A percentile compares a stretch with the other conserved stretches of the same genome.
Conservation (phyloP, 2,797 vertebrate genomes). For the Fistularia commersonii region DNA sequence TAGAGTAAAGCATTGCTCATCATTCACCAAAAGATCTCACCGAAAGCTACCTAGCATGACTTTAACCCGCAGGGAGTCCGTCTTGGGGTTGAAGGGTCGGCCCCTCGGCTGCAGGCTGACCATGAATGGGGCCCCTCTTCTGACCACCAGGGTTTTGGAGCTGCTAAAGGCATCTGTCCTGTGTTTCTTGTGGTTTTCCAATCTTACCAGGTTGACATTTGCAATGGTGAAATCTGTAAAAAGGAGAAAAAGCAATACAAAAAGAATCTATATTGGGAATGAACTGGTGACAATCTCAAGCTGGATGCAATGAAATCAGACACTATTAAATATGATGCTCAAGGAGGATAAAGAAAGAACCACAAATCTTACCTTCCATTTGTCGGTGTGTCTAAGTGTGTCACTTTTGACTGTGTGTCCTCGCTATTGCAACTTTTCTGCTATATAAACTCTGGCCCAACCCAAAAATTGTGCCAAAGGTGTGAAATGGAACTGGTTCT, state of each 20-base stretch:
- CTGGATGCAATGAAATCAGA: neutral
- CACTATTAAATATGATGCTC: neutral
- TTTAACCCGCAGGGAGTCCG: slow-evolving; percentile 55
- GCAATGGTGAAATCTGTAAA: slow-evolving; percentile 55
- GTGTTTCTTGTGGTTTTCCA: slow-evolving; percentile 61
- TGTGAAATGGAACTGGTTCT: no score
- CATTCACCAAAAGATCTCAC: no score
- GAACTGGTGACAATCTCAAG: neutral
- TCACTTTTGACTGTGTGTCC: neutral
- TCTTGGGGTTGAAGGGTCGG: slow-evolving; percentile 47
- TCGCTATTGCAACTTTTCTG: neutral
- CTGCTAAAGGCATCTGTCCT: slow-evolving; percentile 59
- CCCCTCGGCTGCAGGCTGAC: slow-evolving; percentile 54
- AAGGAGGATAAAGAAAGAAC: slow-evolving; percentile 6
- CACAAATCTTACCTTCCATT: slow-evolving; percentile 64
- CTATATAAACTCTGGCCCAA: slow-evolving; percentile 43
- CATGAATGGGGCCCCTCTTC: slow-evolving; percentile 68
- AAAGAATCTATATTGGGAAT: neutral
- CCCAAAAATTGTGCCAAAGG: no score
- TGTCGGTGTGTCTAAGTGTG: slow-evolving; percentile 8
- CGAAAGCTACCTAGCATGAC: slow-evolving; percentile 55
- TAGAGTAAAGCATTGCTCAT: no score
- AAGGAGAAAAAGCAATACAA: neutral
- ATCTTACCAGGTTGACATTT: slow-evolving; percentile 52
- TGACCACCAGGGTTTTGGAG: slow-evolving; percentile 63